Evolutionary conservation across 2,888 invertebrate species (phyloP).

Genomic region (Tiliacea aurago): DNA sequence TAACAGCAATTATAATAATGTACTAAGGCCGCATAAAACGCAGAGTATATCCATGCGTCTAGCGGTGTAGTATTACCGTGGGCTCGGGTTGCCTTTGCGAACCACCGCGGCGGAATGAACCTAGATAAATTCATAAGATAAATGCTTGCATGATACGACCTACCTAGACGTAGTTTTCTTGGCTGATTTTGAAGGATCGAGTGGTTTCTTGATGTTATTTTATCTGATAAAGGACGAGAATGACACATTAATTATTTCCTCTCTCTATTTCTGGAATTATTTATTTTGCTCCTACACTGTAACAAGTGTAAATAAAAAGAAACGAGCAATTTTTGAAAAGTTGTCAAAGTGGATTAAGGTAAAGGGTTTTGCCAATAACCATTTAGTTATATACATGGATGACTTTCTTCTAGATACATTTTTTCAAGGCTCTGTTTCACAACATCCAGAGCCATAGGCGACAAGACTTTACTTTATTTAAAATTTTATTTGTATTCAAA

Average conservation of each 20-base stretch:
- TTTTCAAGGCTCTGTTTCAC: background rate
- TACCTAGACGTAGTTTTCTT: constrained; percentile 53
- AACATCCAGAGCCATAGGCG: no score
- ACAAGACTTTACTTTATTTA: background rate
- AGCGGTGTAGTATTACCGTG: constrained; percentile 61
- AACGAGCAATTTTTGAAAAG: background rate
- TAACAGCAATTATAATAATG: constrained; percentile 61
- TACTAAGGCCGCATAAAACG: constrained; percentile 56
- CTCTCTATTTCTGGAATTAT: constrained; percentile 4
- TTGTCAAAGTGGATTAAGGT: background rate
- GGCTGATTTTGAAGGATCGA: constrained; percentile 59
- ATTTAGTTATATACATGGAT: background rate
- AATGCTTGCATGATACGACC: constrained; percentile 53
- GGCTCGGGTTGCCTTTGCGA: constrained; percentile 65
- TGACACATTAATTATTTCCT: constrained; percentile 30
- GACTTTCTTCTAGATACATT: no score
- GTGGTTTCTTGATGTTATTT: constrained; percentile 45
- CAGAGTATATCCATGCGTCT: constrained; percentile 45
- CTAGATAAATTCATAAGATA: constrained; percentile 64
- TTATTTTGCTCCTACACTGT: background rate
- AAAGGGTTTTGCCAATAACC: background rate
- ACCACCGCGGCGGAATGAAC: constrained; percentile 65
- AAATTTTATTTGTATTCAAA: no score
- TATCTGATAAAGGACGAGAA: constrained; percentile 23
- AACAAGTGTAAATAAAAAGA: background rate